Evolutionary conservation across 2,113 vertebrate genomes (phyloP).

Genomic region (Corapipo altera): DNA sequence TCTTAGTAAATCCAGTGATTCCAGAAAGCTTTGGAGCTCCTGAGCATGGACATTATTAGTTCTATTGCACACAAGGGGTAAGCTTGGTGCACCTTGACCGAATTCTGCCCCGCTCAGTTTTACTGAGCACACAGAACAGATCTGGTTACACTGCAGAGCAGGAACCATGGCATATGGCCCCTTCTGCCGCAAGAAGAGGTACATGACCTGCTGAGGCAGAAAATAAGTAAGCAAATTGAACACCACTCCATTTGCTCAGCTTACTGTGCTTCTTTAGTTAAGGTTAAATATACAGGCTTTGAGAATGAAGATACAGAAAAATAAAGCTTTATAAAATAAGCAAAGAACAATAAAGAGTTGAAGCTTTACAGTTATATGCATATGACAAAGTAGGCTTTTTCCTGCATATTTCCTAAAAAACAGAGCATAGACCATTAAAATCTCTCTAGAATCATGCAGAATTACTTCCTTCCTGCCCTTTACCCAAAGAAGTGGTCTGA

Average conservation of each 20-base stretch:
- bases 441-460: background rate
- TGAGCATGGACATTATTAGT: background rate
- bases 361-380: background rate
- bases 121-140: background rate
- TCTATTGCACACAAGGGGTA: background rate
- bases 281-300: background rate
- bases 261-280: background rate
- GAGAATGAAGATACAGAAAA: background rate
- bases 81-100: background rate
- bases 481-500: background rate
- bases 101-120: background rate
- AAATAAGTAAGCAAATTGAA: constrained; percentile 20
- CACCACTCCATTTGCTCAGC: background rate
- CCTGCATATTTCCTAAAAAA: background rate
- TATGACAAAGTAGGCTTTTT: background rate
- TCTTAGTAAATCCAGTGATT: background rate
- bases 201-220: constrained; percentile 1
- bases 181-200: background rate
- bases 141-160: background rate
- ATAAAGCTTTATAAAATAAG: background rate
- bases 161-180: background rate
- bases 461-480: background rate
- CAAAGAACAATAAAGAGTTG: background rate
- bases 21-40: background rate
- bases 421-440: background rate